A percentile compares a stretch with the other conserved stretches of the same genome.
These are phyloP conservation scores for Diorhabda elongata DNA, from an alignment of 1,140 invertebrate species.

Conservation along the genomic window DNA sequence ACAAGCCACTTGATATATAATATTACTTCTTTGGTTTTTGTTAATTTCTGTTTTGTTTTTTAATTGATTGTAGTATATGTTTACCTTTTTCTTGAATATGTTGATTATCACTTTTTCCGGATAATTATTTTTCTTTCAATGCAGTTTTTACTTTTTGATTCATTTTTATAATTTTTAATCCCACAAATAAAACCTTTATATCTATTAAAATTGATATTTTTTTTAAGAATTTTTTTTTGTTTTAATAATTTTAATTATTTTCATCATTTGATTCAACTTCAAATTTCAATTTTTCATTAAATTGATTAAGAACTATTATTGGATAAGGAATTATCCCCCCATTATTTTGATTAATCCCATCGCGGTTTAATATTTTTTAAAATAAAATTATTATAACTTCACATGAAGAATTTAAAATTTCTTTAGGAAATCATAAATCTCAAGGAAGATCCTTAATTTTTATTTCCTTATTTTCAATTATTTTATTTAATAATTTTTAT, in stretches of 20 bases:
- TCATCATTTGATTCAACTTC: conserved; percentile 52
- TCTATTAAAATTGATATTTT: conserved; percentile 51
- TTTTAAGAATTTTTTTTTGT: conserved; percentile 50
- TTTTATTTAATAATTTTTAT: conserved; percentile 61
- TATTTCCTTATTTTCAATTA: conserved; percentile 53
- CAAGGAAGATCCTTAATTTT: conserved; percentile 51
- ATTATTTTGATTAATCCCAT: conserved; percentile 51
- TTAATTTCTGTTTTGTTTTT: too few species aligned
- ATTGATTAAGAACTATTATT: conserved; percentile 53
- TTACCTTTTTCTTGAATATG: too few species aligned
- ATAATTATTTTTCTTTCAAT: too few species aligned
- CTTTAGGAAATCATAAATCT: conserved; percentile 44
- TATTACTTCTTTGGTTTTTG: too few species aligned
- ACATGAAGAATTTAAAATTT: conserved; percentile 53
- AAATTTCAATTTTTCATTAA: conserved; percentile 49
- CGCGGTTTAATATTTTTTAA: conserved; percentile 48
- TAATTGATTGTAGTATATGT: too few species aligned
- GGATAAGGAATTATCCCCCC: conserved; percentile 47
- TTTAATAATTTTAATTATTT: conserved; percentile 51
- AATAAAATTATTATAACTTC: conserved; percentile 48
- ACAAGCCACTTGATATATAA: too few species aligned
- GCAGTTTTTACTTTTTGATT: conserved; percentile 37
- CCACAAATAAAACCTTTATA: conserved; percentile 53
- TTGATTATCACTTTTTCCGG: too few species aligned
- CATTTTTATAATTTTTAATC: conserved; percentile 53